Conservation (phyloP, 2,888 invertebrate species). For the Tenthredo amoena region DNA sequence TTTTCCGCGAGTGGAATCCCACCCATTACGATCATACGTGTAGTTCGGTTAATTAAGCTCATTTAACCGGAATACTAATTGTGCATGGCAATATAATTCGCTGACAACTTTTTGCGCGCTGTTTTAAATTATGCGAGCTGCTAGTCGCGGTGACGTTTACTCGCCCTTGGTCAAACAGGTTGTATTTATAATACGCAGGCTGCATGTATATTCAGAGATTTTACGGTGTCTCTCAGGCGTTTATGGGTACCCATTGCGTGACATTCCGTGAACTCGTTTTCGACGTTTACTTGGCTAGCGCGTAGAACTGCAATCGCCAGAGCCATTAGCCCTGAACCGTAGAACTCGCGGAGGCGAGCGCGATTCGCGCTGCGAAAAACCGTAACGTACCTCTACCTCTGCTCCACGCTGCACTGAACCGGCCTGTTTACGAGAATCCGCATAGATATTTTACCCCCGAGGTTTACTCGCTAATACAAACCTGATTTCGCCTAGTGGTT, state of each 20-base stretch:
- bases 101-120: neutral
- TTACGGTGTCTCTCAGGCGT: conserved; percentile 6
- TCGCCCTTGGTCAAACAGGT: conserved; percentile 19
- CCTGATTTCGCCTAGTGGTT: neutral
- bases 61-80: conserved; percentile 1
- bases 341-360: neutral
- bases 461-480: conserved; percentile 22
- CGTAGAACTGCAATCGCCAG: neutral
- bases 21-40: neutral
- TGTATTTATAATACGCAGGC: neutral
- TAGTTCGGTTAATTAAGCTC: neutral
- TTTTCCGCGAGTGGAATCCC: neutral
- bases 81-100: neutral
- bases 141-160: neutral
- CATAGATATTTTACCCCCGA: conserved; percentile 27
- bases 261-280: conserved; percentile 47
- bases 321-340: conserved; percentile 30
- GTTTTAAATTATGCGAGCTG: neutral
- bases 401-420: neutral
- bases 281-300: conserved; percentile 23
- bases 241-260: neutral
- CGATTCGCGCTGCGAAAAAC: conserved; percentile 12
- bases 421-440: conserved; percentile 37
- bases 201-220: conserved; percentile 34
- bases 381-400: neutral